Evolutionary conservation across 1,140 invertebrate genomes (phyloP).

Genomic region (Theocolax elegans): DNA sequence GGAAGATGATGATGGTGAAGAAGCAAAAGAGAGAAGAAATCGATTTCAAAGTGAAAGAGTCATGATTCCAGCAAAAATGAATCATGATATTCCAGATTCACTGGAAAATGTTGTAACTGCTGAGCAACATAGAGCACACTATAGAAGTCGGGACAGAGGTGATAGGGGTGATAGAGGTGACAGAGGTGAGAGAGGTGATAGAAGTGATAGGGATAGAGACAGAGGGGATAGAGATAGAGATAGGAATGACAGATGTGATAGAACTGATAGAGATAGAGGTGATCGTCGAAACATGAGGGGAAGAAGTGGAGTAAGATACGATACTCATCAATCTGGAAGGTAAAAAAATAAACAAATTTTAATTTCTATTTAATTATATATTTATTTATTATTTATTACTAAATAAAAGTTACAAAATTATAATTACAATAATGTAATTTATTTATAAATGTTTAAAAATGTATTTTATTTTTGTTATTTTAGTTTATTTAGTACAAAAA

Average conservation of each 20-base stretch:
- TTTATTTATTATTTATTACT: not conserved
- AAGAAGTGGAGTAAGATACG: constrained; percentile 52
- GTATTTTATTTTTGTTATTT: too few species aligned
- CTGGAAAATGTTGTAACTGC: constrained; percentile 60
- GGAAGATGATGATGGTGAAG: constrained; percentile 63
- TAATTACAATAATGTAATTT: not conserved
- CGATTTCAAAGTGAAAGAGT: constrained; percentile 63
- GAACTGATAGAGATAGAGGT: constrained; percentile 50
- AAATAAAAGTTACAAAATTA: not conserved
- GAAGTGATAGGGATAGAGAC: constrained; percentile 49
- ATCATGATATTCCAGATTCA: constrained; percentile 60
- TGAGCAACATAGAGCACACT: constrained; percentile 50
- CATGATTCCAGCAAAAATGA: constrained; percentile 57
- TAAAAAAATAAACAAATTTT: constrained; percentile 24
- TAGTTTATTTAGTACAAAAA: too few species aligned
- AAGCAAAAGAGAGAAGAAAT: constrained; percentile 60
- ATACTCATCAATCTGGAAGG: constrained; percentile 43
- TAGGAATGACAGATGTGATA: constrained; percentile 50
- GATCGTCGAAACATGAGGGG: constrained; percentile 52
- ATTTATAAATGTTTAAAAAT: not conserved
- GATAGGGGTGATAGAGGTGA: constrained; percentile 49
- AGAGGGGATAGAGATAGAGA: constrained; percentile 48
- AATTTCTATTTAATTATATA: too few species aligned
- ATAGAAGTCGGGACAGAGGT: constrained; percentile 42
- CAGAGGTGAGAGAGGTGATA: constrained; percentile 49